Evolutionary conservation across 2,888 invertebrate species (phyloP), one percentile per base, ranked within the genome.

Genomic region (Volucella inflata): DNA sequence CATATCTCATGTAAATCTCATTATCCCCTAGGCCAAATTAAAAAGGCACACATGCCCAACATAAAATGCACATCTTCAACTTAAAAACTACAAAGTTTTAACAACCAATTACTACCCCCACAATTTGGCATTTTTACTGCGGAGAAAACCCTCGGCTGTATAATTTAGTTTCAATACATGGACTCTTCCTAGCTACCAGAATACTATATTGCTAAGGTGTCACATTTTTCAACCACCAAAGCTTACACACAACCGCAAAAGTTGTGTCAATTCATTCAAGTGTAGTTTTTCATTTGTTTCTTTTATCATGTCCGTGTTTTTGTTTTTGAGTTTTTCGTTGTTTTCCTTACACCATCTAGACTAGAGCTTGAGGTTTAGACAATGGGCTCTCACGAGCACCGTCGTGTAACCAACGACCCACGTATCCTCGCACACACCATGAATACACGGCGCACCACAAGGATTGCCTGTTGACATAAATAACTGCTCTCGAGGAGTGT

Each of bases 381-480:
- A 78, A 64, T 55, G 48, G 70, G 17, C 55, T 11, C 30, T 17
- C 40, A 16, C 16, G 65, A 59, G 74, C 16, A 50, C 14, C 44
- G 17, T 50, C 51, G 46, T 38, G 38, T 40, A 68, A 78, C 62
- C 68, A 74, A 79, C 68, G 68, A 64, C 67, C 68, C 55, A 59
- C n/a, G 65, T 46, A n/a, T 62, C 50, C 64, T 40, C 65, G n/a
- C 57, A 36, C 64, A 30, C 11, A 55, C 1, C 10, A 44, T 14
- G 64, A 70, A 83, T 59, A 17, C 46, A 55, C 55, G 30, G 30
- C 30, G 30, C 6, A 30, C 30, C 30, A 30, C 65, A 67, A 82
- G 68, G 68, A 64, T 71, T 46, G 60, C 62, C 64, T 79, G 83
- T 84, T 84, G 80, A 75, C 80, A 80, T 71, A 74, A 75, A 80